Evolutionary conservation across 2,113 vertebrate genomes (phyloP).

Genomic region (Callocephalon fimbriatum): DNA sequence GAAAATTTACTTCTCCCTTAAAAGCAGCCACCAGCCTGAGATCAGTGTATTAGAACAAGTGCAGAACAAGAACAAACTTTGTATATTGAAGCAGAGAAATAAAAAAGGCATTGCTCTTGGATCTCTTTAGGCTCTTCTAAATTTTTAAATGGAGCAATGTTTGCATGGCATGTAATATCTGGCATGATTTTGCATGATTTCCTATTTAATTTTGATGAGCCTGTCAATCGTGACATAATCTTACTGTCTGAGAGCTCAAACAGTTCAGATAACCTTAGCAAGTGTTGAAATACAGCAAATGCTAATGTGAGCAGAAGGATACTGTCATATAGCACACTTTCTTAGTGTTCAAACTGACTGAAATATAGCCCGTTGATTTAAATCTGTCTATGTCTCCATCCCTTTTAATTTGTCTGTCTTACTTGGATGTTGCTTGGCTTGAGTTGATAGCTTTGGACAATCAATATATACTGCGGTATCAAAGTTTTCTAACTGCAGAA

Average conservation of each 20-base stretch:
- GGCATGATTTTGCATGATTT: conserved; percentile 44
- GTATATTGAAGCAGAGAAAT: neutral
- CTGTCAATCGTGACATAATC: neutral
- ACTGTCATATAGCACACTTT: neutral
- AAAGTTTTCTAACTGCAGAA: neutral
- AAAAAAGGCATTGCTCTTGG: neutral
- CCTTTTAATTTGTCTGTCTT: neutral
- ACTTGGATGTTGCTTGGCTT: neutral
- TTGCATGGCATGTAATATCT: conserved; percentile 26
- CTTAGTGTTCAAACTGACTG: neutral
- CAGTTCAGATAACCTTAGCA: neutral
- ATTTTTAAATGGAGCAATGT: neutral
- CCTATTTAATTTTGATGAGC: neutral
- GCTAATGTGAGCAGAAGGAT: neutral
- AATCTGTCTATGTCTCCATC: neutral
- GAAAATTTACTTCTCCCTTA: neutral
- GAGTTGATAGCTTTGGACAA: neutral
- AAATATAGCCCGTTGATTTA: neutral
- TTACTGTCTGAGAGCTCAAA: neutral
- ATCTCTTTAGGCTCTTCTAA: neutral
- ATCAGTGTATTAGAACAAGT: neutral
- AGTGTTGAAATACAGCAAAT: neutral
- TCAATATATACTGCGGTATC: neutral
- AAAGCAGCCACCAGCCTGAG: neutral
- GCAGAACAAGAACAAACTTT: neutral